Percentiles rank a stretch among this genome's conserved stretches.
Conservation (phyloP, 2,797 vertebrate species). For the Lutjanus argentimaculatus region DNA sequence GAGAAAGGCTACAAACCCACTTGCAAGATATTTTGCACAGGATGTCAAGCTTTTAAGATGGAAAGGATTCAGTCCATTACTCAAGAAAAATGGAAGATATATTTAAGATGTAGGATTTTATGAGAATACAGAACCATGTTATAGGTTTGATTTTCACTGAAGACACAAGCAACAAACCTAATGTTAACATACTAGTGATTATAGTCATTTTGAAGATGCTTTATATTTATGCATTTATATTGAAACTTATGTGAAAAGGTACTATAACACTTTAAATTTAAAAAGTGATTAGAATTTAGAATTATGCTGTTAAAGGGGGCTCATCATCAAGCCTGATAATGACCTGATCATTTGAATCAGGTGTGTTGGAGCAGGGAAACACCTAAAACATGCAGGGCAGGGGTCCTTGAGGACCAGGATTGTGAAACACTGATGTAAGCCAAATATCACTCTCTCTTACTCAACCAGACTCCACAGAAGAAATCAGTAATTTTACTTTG, state of each 20-base stretch:
- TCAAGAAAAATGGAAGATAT: not conserved
- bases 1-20: conserved; percentile 55
- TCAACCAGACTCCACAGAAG: too few relatives aligned
- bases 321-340: too few relatives aligned
- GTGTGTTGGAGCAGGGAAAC: too few relatives aligned
- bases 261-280: not conserved
- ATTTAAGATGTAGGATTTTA: not conserved
- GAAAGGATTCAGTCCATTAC: conserved; percentile 5
- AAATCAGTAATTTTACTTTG: too few relatives aligned
- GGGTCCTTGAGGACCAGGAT: too few relatives aligned
- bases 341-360: too few relatives aligned
- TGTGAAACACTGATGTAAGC: too few relatives aligned
- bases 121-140: not conserved
- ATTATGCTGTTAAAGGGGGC: not conserved
- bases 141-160: not conserved
- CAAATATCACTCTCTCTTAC: too few relatives aligned
- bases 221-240: not conserved
- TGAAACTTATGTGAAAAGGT: not conserved
- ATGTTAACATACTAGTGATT: not conserved
- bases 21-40: conserved; percentile 45
- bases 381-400: too few relatives aligned
- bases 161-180: not conserved
- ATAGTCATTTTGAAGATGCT: not conserved
- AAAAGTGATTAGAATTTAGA: not conserved
- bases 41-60: conserved; percentile 22